A percentile compares a stretch with the other conserved stretches of the same genome.
These are phyloP conservation scores for Bilobella aurantiaca DNA, from an alignment of 1,140 invertebrate species.

Conservation along the genomic window DNA sequence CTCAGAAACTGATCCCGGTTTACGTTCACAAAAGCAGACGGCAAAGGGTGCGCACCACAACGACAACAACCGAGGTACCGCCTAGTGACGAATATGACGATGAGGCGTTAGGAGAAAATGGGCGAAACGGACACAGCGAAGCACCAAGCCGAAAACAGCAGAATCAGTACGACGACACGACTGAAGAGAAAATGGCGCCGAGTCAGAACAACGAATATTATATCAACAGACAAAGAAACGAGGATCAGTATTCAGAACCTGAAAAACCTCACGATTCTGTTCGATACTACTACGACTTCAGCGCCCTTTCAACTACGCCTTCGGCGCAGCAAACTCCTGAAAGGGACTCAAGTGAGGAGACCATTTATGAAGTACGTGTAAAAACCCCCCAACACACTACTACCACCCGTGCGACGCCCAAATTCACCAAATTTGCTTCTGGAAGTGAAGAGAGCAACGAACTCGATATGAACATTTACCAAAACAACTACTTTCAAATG, in stretches of 20 bases:
- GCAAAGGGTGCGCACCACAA: conserved; percentile 8
- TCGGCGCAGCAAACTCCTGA: not conserved
- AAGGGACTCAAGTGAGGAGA: not conserved
- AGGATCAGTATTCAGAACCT: not conserved
- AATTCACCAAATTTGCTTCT: conserved; percentile 1
- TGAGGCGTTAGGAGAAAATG: not conserved
- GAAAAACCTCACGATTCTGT: not conserved
- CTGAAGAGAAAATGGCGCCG: conserved; percentile 3
- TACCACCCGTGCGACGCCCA: not conserved
- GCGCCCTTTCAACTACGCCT: not conserved
- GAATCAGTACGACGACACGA: not conserved
- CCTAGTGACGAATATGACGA: conserved; percentile 26
- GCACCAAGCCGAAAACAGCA: not conserved
- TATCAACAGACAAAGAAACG: not conserved
- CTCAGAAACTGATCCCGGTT: conserved; percentile 21
- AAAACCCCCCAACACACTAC: not conserved
- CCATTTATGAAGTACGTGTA: not conserved
- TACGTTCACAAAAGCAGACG: conserved; percentile 23
- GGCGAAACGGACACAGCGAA: not conserved
- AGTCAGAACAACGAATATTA: not conserved
- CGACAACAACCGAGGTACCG: conserved; percentile 1
- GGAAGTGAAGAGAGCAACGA: conserved; percentile 8
- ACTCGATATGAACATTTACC: conserved; percentile 13
- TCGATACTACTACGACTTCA: not conserved
- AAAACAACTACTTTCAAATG: not conserved